These are phyloP conservation scores for Oreamnos americanus DNA, from an alignment of 2,113 vertebrate genomes.

Conservation along the genomic window DNA sequence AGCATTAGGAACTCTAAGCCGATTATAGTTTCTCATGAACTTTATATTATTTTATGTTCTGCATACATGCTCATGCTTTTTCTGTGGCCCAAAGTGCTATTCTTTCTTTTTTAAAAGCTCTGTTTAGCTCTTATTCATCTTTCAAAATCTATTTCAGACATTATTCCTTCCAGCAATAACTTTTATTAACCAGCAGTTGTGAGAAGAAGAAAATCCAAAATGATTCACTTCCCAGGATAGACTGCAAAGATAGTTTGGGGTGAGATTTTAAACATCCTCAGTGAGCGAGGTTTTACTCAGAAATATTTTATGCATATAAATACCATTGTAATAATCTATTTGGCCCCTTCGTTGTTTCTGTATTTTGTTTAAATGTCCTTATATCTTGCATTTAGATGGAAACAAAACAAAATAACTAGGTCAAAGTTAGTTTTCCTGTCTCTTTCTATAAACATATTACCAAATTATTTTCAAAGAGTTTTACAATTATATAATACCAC, in stretches of 20 bases:
- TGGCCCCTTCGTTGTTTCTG: neutral
- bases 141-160: neutral
- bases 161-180: neutral
- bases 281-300: neutral
- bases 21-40: neutral
- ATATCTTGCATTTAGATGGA: neutral
- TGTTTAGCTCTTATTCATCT: neutral
- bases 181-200: neutral
- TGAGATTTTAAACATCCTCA: neutral
- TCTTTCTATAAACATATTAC: neutral
- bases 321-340: neutral
- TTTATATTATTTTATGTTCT: neutral
- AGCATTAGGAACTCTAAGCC: neutral
- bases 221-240: neutral
- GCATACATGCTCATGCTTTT: neutral
- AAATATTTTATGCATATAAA: neutral
- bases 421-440: neutral
- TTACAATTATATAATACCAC: neutral
- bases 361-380: neutral
- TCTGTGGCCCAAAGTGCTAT: neutral
- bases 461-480: neutral
- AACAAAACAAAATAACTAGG: neutral
- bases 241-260: neutral
- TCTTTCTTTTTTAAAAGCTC: neutral
- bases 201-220: neutral